Percentiles rank a stretch among this genome's conserved stretches.
phyloP scores from a whole-genome alignment of 2,113 vertebrate genomes.

The Mormyrus iriodes region DNA sequence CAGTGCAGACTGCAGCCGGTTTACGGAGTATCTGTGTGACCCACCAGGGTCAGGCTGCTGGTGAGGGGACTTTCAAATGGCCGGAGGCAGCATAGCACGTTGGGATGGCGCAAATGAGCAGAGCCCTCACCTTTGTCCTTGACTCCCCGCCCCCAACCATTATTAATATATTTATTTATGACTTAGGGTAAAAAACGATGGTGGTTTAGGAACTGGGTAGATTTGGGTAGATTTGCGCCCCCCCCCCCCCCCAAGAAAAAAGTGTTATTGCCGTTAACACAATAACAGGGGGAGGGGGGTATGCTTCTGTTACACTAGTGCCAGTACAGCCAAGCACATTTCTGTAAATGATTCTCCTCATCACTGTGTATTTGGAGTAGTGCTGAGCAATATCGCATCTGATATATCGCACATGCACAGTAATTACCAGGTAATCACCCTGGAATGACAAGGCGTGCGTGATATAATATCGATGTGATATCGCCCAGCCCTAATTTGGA shows the following conservation, averaged over 20 bases:
- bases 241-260: neutral
- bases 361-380: neutral
- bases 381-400: no score
- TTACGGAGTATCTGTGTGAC: neutral
- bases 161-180: neutral
- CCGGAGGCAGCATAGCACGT: neutral
- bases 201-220: neutral
- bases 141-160: neutral
- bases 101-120: neutral
- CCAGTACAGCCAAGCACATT: neutral
- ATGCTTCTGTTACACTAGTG: neutral
- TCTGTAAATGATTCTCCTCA: neutral
- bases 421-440: no score
- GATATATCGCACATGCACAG: no score
- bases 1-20: neutral
- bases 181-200: neutral
- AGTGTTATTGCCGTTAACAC: neutral
- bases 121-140: neutral
- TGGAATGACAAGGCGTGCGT: no score
- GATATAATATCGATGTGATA: no score
- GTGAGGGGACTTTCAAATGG: neutral
- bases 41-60: neutral
- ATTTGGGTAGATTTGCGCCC: neutral
- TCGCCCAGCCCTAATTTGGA: no score
- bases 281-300: neutral